A percentile compares a stretch with the other conserved stretches of the same genome.
Evolutionary conservation across 2,797 vertebrate species (phyloP).

Genomic region (Molothrus ater): DNA sequence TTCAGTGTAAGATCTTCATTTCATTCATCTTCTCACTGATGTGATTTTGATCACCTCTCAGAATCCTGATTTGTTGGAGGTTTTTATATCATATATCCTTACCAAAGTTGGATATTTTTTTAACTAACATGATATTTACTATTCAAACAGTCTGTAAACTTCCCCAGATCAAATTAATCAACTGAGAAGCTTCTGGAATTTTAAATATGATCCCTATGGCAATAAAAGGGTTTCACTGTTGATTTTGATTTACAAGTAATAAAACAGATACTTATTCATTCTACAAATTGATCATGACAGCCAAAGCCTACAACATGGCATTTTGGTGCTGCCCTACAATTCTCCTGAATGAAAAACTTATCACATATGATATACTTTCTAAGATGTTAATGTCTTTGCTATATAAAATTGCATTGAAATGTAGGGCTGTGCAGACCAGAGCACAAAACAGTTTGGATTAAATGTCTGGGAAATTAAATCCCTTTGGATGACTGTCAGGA

Average conservation of each 20-base stretch:
- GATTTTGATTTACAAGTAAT: constrained; percentile 38
- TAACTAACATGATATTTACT: constrained; percentile 13
- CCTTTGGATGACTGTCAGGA: constrained; percentile 18
- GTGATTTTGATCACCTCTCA: neutral
- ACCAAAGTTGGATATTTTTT: neutral
- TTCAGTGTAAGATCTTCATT: constrained; percentile 4
- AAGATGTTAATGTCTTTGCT: constrained; percentile 9
- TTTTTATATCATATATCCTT: neutral
- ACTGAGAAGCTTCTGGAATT: neutral
- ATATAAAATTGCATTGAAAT: neutral
- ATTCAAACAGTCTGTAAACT: constrained; percentile 15
- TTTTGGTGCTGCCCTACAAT: neutral
- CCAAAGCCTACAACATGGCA: neutral
- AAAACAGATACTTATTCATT: constrained; percentile 11
- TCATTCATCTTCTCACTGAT: neutral
- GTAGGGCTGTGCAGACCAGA: neutral
- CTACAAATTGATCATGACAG: constrained; percentile 25
- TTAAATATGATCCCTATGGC: constrained; percentile 10
- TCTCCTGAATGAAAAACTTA: constrained; percentile 16
- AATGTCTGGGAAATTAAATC: constrained; percentile 33
- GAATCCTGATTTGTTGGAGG: neutral
- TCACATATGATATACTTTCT: neutral
- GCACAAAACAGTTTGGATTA: neutral
- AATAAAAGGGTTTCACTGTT: constrained; percentile 34
- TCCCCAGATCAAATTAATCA: constrained; percentile 45